Evolutionary conservation across 2,113 vertebrate genomes (phyloP).

Genomic region (Semicossyphus pulcher): DNA sequence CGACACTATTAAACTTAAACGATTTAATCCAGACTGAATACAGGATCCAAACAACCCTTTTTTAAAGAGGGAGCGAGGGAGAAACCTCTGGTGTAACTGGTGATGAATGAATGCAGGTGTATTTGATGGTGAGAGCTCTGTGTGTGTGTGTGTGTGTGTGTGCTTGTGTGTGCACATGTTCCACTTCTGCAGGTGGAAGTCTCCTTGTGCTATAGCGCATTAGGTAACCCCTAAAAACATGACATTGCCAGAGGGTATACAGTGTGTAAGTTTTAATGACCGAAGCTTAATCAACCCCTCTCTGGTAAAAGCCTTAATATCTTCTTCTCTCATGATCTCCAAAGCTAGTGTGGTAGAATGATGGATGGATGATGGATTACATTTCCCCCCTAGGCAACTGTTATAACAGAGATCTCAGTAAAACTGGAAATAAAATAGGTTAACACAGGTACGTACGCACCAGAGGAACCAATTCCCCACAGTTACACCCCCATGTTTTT

Average conservation of each 20-base stretch:
- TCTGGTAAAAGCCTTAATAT: neutral
- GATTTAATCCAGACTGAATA: neutral
- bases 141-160: constrained; percentile 30
- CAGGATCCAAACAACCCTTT: no score
- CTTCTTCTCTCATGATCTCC: no score
- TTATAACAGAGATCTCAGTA: no score
- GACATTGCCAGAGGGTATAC: constrained; percentile 24
- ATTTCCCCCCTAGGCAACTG: no score
- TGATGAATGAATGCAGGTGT: constrained; percentile 70
- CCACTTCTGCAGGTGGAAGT: constrained; percentile 56
- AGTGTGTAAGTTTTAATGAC: neutral
- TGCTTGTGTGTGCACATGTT: neutral
- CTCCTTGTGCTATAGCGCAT: constrained; percentile 24
- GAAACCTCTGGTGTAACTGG: constrained; percentile 28
- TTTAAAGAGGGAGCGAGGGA: neutral
- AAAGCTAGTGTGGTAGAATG: no score
- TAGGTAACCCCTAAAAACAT: constrained; percentile 42
- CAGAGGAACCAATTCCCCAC: no score
- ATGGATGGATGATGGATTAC: no score
- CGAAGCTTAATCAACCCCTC: neutral
- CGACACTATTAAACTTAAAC: neutral
- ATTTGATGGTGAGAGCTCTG: constrained; percentile 9
- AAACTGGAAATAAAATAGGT: no score
- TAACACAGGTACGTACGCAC: no score
- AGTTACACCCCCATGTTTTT: neutral